Percentiles rank a stretch among this genome's conserved stretches.
phyloP scores from a whole-genome alignment of 2,113 vertebrate genomes.

The Garra rufa region DNA sequence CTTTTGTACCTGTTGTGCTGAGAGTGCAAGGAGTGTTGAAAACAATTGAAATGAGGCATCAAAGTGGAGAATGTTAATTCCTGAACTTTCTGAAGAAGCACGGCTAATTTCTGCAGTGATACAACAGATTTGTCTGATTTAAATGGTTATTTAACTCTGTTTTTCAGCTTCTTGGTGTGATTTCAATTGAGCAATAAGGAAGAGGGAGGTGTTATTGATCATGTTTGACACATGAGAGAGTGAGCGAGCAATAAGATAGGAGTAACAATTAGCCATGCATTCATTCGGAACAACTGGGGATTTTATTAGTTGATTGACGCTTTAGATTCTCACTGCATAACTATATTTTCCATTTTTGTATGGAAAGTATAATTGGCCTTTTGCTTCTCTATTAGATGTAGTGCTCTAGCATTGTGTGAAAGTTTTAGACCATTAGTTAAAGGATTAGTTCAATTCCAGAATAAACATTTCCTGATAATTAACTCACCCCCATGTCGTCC shows the following conservation, averaged over 20 bases:
- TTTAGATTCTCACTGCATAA: not conserved
- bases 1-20: no score
- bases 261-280: slow-evolving; percentile 22
- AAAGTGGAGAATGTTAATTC: not conserved
- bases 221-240: slow-evolving; percentile 6
- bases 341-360: not conserved
- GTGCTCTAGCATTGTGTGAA: not conserved
- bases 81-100: not conserved
- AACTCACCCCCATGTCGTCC: no score
- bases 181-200: slow-evolving; percentile 11
- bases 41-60: not conserved
- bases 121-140: not conserved
- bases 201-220: not conserved
- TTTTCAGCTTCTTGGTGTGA: not conserved
- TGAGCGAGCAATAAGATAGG: not conserved
- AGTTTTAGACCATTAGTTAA: no score
- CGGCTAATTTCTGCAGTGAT: not conserved
- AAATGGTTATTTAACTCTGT: not conserved
- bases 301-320: slow-evolving; percentile 32
- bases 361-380: not conserved
- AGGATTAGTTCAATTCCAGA: no score
- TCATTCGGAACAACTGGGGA: not conserved
- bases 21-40: not conserved
- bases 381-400: not conserved
- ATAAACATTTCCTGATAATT: no score